Evolutionary conservation across 2,888 invertebrate genomes (phyloP).

Genomic region (Drosophila recens): DNA sequence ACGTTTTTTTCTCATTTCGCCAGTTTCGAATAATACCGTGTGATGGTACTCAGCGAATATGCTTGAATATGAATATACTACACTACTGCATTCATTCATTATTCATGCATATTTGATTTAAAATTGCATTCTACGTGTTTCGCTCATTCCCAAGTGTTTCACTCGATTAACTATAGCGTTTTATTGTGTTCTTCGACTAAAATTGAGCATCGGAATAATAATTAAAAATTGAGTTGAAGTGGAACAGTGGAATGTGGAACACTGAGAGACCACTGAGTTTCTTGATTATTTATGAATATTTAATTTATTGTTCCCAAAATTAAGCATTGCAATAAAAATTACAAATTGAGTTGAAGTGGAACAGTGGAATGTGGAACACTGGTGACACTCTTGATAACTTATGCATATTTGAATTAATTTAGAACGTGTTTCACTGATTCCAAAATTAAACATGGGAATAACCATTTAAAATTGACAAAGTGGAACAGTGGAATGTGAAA

Average conservation of each 20-base stretch:
- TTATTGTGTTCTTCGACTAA: neutral
- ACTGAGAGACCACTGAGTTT: too few relatives aligned
- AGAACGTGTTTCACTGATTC: too few relatives aligned
- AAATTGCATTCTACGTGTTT: conserved; percentile 7
- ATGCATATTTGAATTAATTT: too few relatives aligned
- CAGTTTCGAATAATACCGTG: neutral
- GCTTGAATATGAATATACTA: neutral
- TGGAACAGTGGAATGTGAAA: neutral
- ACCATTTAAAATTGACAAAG: neutral
- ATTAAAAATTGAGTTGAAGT: neutral
- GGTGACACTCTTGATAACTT: neutral
- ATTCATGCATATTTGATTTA: conserved; percentile 6
- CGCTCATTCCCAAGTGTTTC: conserved; percentile 8
- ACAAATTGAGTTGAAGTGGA: neutral
- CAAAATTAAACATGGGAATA: too few relatives aligned
- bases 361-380: neutral
- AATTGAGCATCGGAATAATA: too few relatives aligned
- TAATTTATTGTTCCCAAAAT: too few relatives aligned
- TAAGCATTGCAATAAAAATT: too few relatives aligned
- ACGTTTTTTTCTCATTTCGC: conserved; percentile 18
- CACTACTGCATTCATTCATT: neutral
- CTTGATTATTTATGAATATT: too few relatives aligned
- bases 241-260: neutral
- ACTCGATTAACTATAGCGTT: neutral
- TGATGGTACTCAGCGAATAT: neutral